phyloP scores from a whole-genome alignment of 2,113 vertebrate genomes.

The Morone chrysops region DNA sequence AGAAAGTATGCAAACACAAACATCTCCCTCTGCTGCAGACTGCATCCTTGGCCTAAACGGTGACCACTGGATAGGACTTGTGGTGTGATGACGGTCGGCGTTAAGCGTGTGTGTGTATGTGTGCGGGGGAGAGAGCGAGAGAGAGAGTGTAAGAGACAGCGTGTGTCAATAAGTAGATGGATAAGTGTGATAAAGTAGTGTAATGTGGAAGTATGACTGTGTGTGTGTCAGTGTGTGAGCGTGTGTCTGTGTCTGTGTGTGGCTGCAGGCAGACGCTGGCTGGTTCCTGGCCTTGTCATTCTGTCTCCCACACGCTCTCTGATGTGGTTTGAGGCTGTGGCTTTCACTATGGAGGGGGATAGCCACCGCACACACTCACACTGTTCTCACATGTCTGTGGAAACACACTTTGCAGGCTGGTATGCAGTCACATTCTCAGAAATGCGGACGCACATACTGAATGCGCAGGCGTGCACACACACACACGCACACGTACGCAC shows the following conservation, averaged over 20 bases:
- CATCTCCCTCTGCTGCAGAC: slow-evolving; percentile 60
- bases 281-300: slow-evolving; percentile 81
- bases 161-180: slow-evolving; percentile 67
- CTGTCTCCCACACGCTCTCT: slow-evolving; percentile 79
- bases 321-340: slow-evolving; percentile 79
- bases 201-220: slow-evolving; percentile 26
- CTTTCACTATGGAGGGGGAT: slow-evolving; percentile 76
- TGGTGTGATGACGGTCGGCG: slow-evolving; percentile 65
- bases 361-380: slow-evolving; percentile 77
- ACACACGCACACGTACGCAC: slow-evolving; percentile 31
- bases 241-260: slow-evolving; percentile 71
- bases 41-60: slow-evolving; percentile 60
- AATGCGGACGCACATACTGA: slow-evolving; percentile 64
- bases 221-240: slow-evolving; percentile 38
- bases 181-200: slow-evolving; percentile 60
- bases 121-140: background rate
- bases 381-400: slow-evolving; percentile 83
- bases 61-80: slow-evolving; percentile 69
- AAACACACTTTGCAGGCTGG: slow-evolving; percentile 77
- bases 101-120: slow-evolving; percentile 58
- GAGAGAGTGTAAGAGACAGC: slow-evolving; percentile 31
- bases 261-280: slow-evolving; percentile 76
- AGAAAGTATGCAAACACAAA: slow-evolving; percentile 75
- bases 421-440: slow-evolving; percentile 79
- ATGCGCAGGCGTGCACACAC: slow-evolving; percentile 28